Evolutionary conservation across 2,113 vertebrate genomes (phyloP).

Genomic region (Chelonoidis abingdonii): DNA sequence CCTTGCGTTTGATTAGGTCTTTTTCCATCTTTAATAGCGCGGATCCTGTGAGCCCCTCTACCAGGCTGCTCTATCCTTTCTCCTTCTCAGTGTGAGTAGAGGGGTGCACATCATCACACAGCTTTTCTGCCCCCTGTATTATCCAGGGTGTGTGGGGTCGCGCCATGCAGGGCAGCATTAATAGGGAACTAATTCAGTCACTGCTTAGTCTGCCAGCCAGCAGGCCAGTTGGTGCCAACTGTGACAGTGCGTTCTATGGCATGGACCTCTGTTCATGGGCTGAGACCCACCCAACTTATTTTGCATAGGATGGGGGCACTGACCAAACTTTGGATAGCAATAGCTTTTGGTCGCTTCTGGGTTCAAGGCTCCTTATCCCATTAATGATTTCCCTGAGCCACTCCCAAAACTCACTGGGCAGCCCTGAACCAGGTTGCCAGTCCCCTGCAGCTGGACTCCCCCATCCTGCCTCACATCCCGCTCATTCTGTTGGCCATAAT

Average conservation of each 20-base stretch:
- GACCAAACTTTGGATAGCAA: neutral
- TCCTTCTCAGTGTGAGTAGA: neutral
- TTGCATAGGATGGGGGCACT: neutral
- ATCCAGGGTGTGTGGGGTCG: too few species aligned
- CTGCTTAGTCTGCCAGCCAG: neutral
- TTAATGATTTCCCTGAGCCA: neutral
- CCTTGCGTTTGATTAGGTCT: too few species aligned
- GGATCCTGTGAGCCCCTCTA: neutral
- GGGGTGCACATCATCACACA: too few species aligned
- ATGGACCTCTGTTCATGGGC: too few species aligned
- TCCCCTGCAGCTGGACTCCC: neutral
- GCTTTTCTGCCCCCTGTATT: too few species aligned
- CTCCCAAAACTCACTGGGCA: too few species aligned
- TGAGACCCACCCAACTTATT: neutral
- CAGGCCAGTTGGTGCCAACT: neutral
- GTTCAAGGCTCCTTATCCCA: neutral
- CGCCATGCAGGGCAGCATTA: neutral
- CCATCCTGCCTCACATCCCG: neutral
- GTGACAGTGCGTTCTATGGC: neutral
- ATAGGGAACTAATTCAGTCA: too few species aligned
- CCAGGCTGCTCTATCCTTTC: neutral
- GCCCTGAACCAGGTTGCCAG: neutral
- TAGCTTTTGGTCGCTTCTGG: neutral
- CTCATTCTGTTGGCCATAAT: neutral
- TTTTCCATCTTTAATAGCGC: too few species aligned